phyloP scores from a whole-genome alignment of 2,888 invertebrate species.

The Tetranychus piercei region DNA sequence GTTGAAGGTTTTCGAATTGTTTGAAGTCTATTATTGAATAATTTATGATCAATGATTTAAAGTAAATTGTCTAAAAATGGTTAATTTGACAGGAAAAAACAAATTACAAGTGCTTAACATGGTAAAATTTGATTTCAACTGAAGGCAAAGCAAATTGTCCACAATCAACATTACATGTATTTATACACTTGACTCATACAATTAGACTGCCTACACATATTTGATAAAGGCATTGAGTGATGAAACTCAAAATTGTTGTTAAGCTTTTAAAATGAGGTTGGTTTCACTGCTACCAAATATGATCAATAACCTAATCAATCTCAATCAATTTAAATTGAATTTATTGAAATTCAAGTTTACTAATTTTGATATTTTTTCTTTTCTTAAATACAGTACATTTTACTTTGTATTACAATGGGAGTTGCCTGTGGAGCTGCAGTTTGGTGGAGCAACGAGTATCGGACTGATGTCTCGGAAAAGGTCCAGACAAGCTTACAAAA shows the following conservation, averaged over 20 bases:
- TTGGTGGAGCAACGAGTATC: conserved; percentile 18
- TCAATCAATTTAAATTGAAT: neutral
- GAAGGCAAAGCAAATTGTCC: too few species aligned
- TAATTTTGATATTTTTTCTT: neutral
- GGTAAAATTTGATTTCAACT: too few species aligned
- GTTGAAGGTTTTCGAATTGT: neutral
- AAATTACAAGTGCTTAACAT: too few species aligned
- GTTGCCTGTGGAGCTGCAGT: conserved; percentile 20
- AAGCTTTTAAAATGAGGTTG: too few species aligned
- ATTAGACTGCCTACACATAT: too few species aligned
- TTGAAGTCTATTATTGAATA: neutral
- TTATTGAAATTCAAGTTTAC: neutral
- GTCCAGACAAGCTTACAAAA: conserved; percentile 9
- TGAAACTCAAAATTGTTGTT: too few species aligned
- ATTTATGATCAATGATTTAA: neutral
- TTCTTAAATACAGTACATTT: conserved; percentile 17
- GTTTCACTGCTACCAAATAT: too few species aligned
- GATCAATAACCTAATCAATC: neutral
- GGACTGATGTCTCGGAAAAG: conserved; percentile 4
- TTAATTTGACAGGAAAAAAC: neutral
- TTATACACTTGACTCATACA: too few species aligned
- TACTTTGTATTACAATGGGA: conserved; percentile 21
- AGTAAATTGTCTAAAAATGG: neutral
- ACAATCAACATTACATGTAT: too few species aligned
- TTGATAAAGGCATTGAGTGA: too few species aligned